Evolutionary conservation across 2,888 invertebrate species (phyloP).

Genomic region (Ornithoptera alexandrae): DNA sequence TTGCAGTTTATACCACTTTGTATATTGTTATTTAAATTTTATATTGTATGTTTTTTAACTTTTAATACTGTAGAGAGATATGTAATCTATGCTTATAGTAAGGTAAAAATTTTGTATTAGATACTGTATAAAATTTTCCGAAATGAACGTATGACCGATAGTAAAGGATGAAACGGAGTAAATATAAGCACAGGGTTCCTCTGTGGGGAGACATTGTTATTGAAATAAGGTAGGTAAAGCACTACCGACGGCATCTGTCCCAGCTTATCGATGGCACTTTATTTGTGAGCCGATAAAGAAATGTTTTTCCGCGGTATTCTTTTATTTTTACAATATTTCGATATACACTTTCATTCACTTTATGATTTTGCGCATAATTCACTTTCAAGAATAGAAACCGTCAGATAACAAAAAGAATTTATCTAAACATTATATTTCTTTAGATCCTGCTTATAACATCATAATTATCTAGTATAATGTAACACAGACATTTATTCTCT

Average conservation of each 20-base stretch:
- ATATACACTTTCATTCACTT: neutral
- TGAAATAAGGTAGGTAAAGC: constrained; percentile 62
- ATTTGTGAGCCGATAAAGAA: constrained; percentile 50
- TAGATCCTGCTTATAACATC: neutral
- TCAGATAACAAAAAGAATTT: neutral
- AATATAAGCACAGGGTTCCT: constrained; percentile 53
- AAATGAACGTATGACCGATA: constrained; percentile 22
- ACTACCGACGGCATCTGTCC: constrained; percentile 50
- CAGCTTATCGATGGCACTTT: constrained; percentile 58
- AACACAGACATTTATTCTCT: neutral
- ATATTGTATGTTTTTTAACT: too few relatives aligned
- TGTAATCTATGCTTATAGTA: neutral
- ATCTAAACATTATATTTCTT: neutral
- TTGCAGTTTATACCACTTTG: neutral
- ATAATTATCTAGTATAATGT: neutral
- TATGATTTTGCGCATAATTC: neutral
- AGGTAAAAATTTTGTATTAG: neutral
- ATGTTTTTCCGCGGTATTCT: constrained; percentile 21
- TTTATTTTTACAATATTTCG: constrained; percentile 9
- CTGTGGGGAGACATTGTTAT: constrained; percentile 62
- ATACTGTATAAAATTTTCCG: neutral
- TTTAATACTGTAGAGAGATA: neutral
- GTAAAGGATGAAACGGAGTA: constrained; percentile 41
- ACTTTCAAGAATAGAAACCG: neutral
- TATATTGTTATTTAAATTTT: neutral